Percentiles rank a stretch among this genome's conserved stretches.
Conservation (phyloP, 2,888 invertebrate genomes). For the Aelia acuminata region DNA sequence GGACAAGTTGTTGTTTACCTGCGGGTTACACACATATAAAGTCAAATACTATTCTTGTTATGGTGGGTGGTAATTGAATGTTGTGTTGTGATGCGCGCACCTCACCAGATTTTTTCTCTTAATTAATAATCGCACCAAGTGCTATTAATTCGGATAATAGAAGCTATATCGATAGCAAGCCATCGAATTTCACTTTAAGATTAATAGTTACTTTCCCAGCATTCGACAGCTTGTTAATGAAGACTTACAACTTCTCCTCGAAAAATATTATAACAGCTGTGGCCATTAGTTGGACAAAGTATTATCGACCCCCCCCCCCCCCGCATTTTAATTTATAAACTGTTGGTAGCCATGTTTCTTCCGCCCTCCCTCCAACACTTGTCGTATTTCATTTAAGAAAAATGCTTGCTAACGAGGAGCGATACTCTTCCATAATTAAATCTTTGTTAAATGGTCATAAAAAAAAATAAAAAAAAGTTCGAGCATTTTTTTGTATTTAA, state of each 20-base stretch:
- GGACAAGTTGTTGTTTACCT: no score
- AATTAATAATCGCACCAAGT: neutral
- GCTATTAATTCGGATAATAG: neutral
- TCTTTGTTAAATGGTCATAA: neutral
- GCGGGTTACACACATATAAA: no score
- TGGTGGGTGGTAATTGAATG: no score
- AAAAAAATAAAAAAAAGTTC: no score
- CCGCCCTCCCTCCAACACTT: neutral
- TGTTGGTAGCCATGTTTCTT: neutral
- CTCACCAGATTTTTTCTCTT: neutral
- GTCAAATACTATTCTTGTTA: no score
- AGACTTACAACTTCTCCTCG: neutral
- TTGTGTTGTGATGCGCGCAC: neutral
- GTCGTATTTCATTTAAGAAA: neutral
- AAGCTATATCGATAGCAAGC: neutral
- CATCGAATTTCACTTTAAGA: neutral
- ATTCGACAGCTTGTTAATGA: conserved; percentile 22
- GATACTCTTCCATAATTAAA: conserved; percentile 11
- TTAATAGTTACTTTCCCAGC: neutral
- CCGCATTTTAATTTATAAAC: neutral
- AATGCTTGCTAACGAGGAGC: neutral
- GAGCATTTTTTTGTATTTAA: no score
- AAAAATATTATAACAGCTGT: conserved; percentile 11
- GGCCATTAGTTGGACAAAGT: neutral
- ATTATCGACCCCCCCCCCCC: neutral